These are phyloP conservation scores for Gambusia affinis DNA, from an alignment of 2,113 vertebrate species.

Conservation along the genomic window DNA sequence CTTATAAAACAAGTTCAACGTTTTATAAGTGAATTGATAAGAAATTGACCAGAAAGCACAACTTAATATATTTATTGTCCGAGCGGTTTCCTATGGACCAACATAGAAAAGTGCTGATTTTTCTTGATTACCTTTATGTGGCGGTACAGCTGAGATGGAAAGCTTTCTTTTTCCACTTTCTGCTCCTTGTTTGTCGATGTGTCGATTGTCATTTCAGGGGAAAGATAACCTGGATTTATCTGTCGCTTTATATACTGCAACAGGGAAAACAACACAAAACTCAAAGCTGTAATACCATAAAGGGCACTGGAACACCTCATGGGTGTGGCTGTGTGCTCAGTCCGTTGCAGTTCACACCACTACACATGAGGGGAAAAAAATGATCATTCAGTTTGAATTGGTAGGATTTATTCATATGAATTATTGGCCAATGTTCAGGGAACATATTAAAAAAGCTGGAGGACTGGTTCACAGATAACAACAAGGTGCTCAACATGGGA, in stretches of 20 bases:
- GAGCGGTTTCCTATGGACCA: not conserved
- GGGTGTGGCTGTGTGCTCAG: not conserved
- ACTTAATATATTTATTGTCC: too few species aligned
- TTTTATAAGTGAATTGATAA: too few species aligned
- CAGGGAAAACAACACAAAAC: not conserved
- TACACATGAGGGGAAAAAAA: too few species aligned
- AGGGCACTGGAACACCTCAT: not conserved
- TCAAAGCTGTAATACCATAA: not conserved
- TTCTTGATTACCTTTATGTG: slow-evolving; percentile 90
- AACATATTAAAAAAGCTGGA: too few species aligned
- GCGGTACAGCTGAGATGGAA: slow-evolving; percentile 92
- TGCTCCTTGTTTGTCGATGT: slow-evolving; percentile 89
- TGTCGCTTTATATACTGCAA: slow-evolving; percentile 88
- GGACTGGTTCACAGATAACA: too few species aligned
- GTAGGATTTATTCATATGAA: too few species aligned
- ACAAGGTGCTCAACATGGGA: too few species aligned
- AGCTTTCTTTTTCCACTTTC: slow-evolving; percentile 88
- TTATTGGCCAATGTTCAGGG: too few species aligned
- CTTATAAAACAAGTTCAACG: not conserved
- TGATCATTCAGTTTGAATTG: too few species aligned
- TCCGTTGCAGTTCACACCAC: not conserved
- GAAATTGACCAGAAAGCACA: not conserved
- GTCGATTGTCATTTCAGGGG: slow-evolving; percentile 91
- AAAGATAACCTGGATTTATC: slow-evolving; percentile 87
- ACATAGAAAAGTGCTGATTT: not conserved